Evolutionary conservation across 2,797 vertebrate species (phyloP), one percentile per base, ranked within the genome.

Genomic region (Falco cherrug): DNA sequence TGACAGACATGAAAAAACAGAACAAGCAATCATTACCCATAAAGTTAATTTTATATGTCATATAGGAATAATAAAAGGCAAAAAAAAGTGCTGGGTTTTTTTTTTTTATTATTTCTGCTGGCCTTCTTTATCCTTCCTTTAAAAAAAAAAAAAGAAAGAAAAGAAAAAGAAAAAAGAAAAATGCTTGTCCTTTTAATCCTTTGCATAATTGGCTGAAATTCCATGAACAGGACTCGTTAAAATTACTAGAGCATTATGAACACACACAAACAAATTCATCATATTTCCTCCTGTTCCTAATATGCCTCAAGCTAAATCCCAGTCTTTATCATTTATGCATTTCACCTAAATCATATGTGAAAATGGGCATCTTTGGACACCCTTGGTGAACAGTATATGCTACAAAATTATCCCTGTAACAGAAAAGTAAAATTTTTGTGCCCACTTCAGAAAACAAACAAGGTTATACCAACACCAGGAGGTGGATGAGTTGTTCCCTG

Each of bases 231-330:
- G 3, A 29, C 25, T 81, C 11, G 9, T 65, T 82, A 60, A 79
- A 73, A 68, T 73, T 64, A 37, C n/a, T 35, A 45, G 25, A 73
- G n/a, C 90, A 71, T 74, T 57, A 71, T 31, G 25, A 87, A 25
- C 3, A 43, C 10, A 39, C 24, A 54, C 11, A 1, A 3, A 60
- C 2, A 54, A 60, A 71, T 9, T 5, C 10, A 14, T 41, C 1
- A 0, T 39, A 61, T 65, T 81, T 81, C 8, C 11, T 74, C 43
- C 47, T 60, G 10, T 53, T 94, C 29, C 75, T 69, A 67, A 74
- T 14, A 51, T 4, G 9, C 33, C 39, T 93, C 20, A 4, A 88
- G 86, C 18, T 63, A 33, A 76, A 76, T 77, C 64, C 13, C 75
- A 85, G 26, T 14, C 54, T 63, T 91, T 51, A 33, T 14, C 10